phyloP scores from a whole-genome alignment of 2,797 vertebrate species.

The Molossus alvarezi region DNA sequence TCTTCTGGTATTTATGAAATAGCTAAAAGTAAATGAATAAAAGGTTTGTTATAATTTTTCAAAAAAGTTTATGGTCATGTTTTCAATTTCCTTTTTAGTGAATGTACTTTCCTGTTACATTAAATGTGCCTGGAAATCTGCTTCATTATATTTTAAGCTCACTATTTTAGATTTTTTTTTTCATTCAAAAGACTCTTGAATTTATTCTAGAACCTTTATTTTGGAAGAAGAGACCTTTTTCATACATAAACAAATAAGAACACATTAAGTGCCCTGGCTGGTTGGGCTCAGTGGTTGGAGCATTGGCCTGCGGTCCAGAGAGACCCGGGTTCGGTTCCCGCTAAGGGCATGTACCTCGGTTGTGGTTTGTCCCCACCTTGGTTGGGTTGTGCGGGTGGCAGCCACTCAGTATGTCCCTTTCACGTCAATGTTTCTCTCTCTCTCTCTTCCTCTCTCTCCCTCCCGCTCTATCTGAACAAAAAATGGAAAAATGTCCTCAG shows the following conservation, averaged over 20 bases:
- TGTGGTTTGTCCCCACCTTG: too few species aligned
- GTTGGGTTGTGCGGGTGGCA: too few species aligned
- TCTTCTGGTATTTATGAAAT: constrained; percentile 51
- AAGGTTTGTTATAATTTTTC: constrained; percentile 47
- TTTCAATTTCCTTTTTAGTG: background rate
- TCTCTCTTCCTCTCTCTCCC: too few species aligned
- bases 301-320: too few species aligned
- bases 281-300: too few species aligned
- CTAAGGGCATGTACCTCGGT: too few species aligned
- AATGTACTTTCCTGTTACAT: background rate
- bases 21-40: constrained; percentile 56
- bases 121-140: background rate
- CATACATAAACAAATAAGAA: background rate
- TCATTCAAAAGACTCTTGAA: constrained; percentile 54
- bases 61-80: background rate
- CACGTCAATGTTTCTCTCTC: too few species aligned
- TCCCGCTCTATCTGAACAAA: too few species aligned
- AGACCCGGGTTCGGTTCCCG: too few species aligned
- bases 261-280: background rate
- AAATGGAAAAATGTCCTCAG: too few species aligned
- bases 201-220: constrained; percentile 48
- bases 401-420: too few species aligned
- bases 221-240: constrained; percentile 30
- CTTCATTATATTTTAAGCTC: constrained; percentile 11
- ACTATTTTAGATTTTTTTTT: constrained; percentile 19